Evolutionary conservation across 2,888 invertebrate species (phyloP).

Genomic region (Sisyra terminalis): DNA sequence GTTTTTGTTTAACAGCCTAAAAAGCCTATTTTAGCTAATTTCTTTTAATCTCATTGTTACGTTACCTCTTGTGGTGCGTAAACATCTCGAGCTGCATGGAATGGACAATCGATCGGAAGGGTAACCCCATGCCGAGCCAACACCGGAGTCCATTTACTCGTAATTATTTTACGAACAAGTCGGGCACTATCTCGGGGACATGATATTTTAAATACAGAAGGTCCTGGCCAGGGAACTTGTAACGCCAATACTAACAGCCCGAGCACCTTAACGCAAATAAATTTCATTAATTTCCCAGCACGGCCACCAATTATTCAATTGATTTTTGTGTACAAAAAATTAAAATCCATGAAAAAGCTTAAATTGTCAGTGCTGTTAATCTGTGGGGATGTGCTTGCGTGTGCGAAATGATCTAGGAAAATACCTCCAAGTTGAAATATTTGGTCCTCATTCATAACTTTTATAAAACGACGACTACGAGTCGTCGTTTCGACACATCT

Average conservation of each 20-base stretch:
- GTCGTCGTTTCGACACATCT: slow-evolving; percentile 3
- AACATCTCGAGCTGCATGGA: slow-evolving; percentile 74
- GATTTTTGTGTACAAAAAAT: neutral
- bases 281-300: neutral
- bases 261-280: slow-evolving; percentile 42
- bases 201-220: slow-evolving; percentile 70
- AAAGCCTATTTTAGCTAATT: neutral
- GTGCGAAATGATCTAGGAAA: slow-evolving; percentile 14
- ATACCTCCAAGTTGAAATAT: slow-evolving; percentile 70
- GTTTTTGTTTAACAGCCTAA: slow-evolving; percentile 58
- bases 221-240: slow-evolving; percentile 71
- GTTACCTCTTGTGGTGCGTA: slow-evolving; percentile 61
- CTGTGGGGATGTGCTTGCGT: neutral
- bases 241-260: slow-evolving; percentile 64
- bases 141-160: slow-evolving; percentile 83
- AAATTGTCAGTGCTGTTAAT: neutral
- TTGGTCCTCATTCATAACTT: slow-evolving; percentile 83
- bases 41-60: neutral
- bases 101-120: slow-evolving; percentile 76
- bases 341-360: neutral
- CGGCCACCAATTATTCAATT: neutral
- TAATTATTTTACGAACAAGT: slow-evolving; percentile 71
- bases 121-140: slow-evolving; percentile 77
- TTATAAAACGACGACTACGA: slow-evolving; percentile 3
- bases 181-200: slow-evolving; percentile 80